Conservation (phyloP, 2,113 vertebrate genomes). For the Alethe diademata region DNA sequence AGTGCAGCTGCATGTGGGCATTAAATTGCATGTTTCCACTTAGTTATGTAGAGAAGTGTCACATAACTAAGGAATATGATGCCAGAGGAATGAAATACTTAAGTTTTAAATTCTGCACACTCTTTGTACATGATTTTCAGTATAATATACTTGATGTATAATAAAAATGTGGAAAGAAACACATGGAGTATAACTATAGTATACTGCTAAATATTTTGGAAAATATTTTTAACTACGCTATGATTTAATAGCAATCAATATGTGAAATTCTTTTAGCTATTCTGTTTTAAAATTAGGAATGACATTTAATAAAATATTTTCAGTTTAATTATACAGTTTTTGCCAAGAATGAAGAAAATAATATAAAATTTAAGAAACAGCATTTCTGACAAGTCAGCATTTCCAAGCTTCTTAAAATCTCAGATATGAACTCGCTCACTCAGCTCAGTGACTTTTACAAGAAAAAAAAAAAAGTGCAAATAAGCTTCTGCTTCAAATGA, state of each 20-base stretch:
- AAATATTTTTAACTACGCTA: not conserved
- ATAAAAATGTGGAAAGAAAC: not conserved
- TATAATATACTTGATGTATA: not conserved
- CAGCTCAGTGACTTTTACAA: not conserved
- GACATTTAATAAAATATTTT: constrained; percentile 9
- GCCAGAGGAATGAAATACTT: not conserved
- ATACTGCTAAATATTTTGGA: not conserved
- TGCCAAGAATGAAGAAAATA: constrained; percentile 10
- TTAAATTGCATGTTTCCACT: not conserved
- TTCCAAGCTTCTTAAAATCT: constrained; percentile 28
- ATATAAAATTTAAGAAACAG: not conserved
- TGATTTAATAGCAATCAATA: not conserved
- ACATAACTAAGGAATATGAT: not conserved
- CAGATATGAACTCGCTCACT: not conserved
- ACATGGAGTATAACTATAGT: not conserved
- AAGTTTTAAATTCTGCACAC: not conserved
- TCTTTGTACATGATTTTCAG: not conserved
- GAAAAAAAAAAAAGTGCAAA: not conserved
- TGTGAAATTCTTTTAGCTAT: not conserved
- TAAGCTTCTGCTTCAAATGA: constrained; percentile 50
- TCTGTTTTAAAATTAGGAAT: not conserved
- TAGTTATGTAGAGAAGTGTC: not conserved
- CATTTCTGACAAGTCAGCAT: not conserved
- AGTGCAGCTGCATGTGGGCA: not conserved
- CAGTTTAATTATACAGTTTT: not conserved